phyloP scores from a whole-genome alignment of 1,140 invertebrate genomes.

The Leptopilina clavipes region DNA sequence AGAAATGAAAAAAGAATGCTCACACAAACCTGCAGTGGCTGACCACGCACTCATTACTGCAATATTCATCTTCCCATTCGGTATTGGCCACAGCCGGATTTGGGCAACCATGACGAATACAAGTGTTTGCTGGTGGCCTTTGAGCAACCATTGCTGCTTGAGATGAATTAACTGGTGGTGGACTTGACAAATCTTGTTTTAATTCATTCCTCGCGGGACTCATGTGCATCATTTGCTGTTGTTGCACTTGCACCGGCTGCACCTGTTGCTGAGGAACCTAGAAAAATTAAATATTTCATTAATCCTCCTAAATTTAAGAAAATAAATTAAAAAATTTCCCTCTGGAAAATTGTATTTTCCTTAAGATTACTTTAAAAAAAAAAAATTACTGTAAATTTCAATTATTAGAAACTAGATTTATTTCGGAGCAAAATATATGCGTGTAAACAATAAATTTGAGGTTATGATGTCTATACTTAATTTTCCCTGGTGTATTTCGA shows the following conservation, averaged over 20 bases:
- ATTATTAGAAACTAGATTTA: too few species aligned
- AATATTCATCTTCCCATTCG: constrained; percentile 98
- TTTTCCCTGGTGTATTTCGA: too few species aligned
- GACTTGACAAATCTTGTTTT: constrained; percentile 58
- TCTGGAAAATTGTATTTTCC: too few species aligned
- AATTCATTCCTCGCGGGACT: constrained; percentile 69
- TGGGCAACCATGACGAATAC: constrained; percentile 91
- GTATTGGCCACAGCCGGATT: constrained; percentile 93
- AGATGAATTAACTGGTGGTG: constrained; percentile 62
- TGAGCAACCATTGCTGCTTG: constrained; percentile 74
- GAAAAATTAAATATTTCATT: constrained; percentile 38
- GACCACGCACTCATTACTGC: constrained; percentile 97
- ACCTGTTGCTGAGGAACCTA: constrained; percentile 71
- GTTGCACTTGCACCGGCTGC: constrained; percentile 62
- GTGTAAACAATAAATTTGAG: too few species aligned
- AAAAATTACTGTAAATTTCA: too few species aligned
- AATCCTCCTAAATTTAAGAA: background rate
- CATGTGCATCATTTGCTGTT: constrained; percentile 71
- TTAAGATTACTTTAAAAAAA: too few species aligned
- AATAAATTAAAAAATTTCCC: background rate
- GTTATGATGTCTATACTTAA: too few species aligned
- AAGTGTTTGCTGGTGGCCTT: constrained; percentile 78
- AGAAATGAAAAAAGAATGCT: constrained; percentile 38
- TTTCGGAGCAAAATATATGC: too few species aligned
- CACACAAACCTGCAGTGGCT: constrained; percentile 90